These are phyloP conservation scores for Acrocyrtus sp. DNA, from an alignment of 2,888 invertebrate species.

Conservation along the genomic window DNA sequence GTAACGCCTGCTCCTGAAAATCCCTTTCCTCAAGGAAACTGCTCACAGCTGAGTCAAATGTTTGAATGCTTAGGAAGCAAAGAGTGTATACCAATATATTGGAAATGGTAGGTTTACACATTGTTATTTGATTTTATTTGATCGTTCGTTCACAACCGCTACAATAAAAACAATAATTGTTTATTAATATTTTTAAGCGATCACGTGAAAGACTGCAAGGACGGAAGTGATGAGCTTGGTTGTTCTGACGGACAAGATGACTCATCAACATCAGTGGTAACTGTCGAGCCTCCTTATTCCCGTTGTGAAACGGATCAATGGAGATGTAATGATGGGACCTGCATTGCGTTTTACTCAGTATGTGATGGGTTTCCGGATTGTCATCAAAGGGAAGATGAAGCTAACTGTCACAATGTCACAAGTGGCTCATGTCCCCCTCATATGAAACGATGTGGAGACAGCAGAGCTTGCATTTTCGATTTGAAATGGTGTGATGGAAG, in stretches of 20 bases:
- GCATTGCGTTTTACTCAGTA: constrained; percentile 73
- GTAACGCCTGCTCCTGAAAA: constrained; percentile 16
- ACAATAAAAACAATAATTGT: not conserved
- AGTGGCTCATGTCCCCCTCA: constrained; percentile 63
- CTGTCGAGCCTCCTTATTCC: constrained; percentile 47
- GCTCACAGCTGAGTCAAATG: constrained; percentile 73
- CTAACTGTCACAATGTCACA: constrained; percentile 66
- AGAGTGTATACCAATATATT: constrained; percentile 65
- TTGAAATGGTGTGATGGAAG: constrained; percentile 27
- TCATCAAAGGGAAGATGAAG: constrained; percentile 70
- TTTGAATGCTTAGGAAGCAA: constrained; percentile 77
- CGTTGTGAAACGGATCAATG: constrained; percentile 72
- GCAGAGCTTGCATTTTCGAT: constrained; percentile 70
- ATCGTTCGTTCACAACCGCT: no score
- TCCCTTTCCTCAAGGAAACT: constrained; percentile 52
- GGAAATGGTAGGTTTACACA: no score
- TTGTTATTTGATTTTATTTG: no score
- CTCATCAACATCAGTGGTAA: constrained; percentile 57
- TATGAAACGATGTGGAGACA: constrained; percentile 73
- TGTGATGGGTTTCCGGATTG: constrained; percentile 75
- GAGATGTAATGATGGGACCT: constrained; percentile 69
- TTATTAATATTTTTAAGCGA: constrained; percentile 2
- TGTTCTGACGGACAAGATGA: constrained; percentile 65
- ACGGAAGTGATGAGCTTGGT: constrained; percentile 78
- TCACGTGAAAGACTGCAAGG: constrained; percentile 80